Evolutionary conservation across 2,113 vertebrate genomes (phyloP).

Genomic region (Megaceryle torquata): DNA sequence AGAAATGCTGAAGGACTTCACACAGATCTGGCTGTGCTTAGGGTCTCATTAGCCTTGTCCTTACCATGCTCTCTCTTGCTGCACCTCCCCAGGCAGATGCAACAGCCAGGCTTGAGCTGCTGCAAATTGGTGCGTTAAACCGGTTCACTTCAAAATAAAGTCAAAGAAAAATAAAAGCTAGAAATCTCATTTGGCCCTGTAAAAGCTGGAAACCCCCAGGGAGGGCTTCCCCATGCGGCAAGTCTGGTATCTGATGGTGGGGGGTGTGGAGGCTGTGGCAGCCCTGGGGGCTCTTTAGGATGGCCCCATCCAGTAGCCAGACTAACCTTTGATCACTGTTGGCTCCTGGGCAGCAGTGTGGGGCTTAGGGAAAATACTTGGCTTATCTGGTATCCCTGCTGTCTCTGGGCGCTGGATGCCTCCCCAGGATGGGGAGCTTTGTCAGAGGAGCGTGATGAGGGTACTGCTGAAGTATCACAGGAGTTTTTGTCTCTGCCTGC

Average conservation of each 20-base stretch:
- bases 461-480: background rate
- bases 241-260: background rate
- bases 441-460: fast-evolving
- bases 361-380: background rate
- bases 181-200: background rate
- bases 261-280: background rate
- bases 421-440: background rate
- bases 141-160: background rate
- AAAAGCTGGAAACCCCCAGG: background rate
- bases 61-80: background rate
- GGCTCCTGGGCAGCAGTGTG: background rate
- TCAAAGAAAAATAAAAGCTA: background rate
- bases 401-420: background rate
- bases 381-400: slow-evolving; percentile 27
- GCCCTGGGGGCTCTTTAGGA: background rate
- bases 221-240: background rate
- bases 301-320: background rate
- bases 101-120: background rate
- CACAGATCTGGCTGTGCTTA: background rate
- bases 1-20: slow-evolving; percentile 41
- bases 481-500: background rate
- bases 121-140: background rate
- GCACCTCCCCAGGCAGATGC: background rate
- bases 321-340: slow-evolving; percentile 42
- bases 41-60: background rate